Evolutionary conservation across 2,113 vertebrate species (phyloP).

Genomic region (Rhinolophus sinicus): DNA sequence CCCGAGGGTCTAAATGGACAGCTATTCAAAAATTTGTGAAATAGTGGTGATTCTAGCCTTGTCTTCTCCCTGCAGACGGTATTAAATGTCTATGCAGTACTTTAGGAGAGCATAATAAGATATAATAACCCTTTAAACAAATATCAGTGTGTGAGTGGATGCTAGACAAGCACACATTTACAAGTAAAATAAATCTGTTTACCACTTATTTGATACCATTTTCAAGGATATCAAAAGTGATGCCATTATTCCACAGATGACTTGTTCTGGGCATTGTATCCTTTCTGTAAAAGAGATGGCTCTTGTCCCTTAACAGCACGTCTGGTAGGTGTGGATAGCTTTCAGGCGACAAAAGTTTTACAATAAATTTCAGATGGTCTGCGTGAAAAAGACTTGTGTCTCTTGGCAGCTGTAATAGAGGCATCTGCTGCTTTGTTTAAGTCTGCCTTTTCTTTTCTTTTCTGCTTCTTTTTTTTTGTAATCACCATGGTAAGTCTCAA

Average conservation of each 20-base stretch:
- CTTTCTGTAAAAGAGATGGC: conserved; percentile 74
- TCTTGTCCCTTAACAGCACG: conserved; percentile 39
- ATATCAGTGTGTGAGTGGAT: conserved; percentile 60
- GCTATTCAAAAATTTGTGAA: conserved; percentile 1
- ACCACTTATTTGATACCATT: conserved; percentile 64
- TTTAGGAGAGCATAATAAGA: not conserved
- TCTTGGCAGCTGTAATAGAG: conserved; percentile 30
- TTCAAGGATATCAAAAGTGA: conserved; percentile 65
- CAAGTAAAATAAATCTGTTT: conserved; percentile 73
- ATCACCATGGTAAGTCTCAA: conserved; percentile 38
- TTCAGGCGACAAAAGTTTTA: conserved; percentile 66
- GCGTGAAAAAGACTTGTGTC: conserved; percentile 43
- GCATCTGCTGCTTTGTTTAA: conserved; percentile 33
- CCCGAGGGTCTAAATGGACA: not conserved
- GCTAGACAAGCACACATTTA: conserved; percentile 54
- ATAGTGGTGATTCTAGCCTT: not conserved
- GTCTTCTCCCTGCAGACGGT: not conserved
- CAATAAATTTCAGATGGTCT: conserved; percentile 53
- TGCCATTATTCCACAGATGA: conserved; percentile 56
- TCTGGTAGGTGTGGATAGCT: conserved; percentile 82
- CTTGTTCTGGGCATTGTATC: conserved; percentile 64
- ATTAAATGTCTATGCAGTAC: not conserved
- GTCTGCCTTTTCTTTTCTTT: conserved; percentile 28
- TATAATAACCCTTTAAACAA: conserved; percentile 26
- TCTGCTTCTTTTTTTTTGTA: not conserved